Base-by-base conservation (phyloP, 2,113 vertebrate genomes). In the Vanacampus margaritifer region DNA sequence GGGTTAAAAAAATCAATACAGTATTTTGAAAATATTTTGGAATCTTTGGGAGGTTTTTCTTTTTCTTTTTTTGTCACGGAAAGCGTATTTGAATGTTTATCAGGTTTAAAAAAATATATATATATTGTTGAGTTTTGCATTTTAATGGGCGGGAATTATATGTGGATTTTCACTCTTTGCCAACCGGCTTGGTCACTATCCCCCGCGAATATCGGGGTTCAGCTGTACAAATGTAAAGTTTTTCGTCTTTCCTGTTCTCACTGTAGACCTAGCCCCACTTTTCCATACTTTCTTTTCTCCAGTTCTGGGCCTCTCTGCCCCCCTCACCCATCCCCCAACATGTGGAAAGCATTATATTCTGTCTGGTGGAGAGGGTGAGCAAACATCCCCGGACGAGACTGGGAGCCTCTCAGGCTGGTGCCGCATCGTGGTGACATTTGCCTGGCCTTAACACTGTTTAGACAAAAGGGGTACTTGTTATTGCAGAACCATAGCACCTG, bases 341-440 rank as follows among this genome's bases (percentile, higher is more conserved):
- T 90, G 90, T 93, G 92, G 90, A 91, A 93, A 86, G 79, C 86
- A 92, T 93, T 93, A 93, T 89, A 85, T 90, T 84, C 89, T 89
- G 90, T 92, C 90, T 92, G 87, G 80, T 84, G 87, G 84, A 86
- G 86, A 87, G 79, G 73, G 81, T 86, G 88, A 75, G 83, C 88
- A 91, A 91, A 89, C 82, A 87, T 76, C 80, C 68, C 79, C 26
- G 65, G 74, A 75, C 19, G 67, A 79, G 73, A 74, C 70, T 26
- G 69, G 82, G 83, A 69, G 77, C 78, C 80, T 80, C 76, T 75
- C 41, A 68, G 77, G 73, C 65, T 67, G 78, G 67, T 45, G 54
- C 76, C 65, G 68, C 67, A 39, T 62, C 17, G 65, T 80, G 68
- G 67, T 73, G 61, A 73, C 80, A 76, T 80, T 62, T 67, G 62